Percentiles rank a stretch among this genome's conserved stretches.
Conservation (phyloP, 1,140 invertebrate genomes). For the Drosophila kikkawai region DNA sequence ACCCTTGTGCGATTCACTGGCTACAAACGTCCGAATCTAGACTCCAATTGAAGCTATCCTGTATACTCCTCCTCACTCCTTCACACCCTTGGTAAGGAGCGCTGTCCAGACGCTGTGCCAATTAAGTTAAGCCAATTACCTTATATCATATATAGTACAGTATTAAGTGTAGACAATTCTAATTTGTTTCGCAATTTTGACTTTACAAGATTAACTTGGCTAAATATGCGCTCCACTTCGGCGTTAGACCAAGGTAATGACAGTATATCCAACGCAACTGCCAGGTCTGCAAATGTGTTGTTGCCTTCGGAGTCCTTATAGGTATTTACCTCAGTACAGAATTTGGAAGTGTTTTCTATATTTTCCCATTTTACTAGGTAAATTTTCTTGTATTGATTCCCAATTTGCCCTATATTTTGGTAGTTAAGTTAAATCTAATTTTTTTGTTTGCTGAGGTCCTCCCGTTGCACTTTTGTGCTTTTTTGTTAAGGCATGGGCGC, state of each 20-base stretch:
- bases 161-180: neutral
- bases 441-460: too few species aligned
- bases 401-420: neutral
- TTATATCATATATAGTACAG: neutral
- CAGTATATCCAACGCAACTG: conserved; percentile 1
- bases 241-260: neutral
- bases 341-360: neutral
- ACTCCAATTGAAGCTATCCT: too few species aligned
- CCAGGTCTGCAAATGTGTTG: conserved; percentile 3
- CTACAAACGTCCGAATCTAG: too few species aligned
- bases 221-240: neutral
- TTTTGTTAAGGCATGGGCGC: too few species aligned
- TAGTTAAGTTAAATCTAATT: neutral
- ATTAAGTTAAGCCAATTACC: neutral
- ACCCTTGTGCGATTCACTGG: too few species aligned
- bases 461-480: too few species aligned
- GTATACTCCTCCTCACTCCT: too few species aligned
- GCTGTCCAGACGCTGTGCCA: too few species aligned
- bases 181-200: neutral
- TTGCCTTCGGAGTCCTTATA: conserved; percentile 7
- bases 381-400: neutral
- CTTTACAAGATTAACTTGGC: conserved; percentile 1
- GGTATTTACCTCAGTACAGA: neutral
- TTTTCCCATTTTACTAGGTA: conserved; percentile 2
- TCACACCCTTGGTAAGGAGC: too few species aligned